Conservation (phyloP, 2,888 invertebrate species). For the Sphecodes monilicornis region DNA sequence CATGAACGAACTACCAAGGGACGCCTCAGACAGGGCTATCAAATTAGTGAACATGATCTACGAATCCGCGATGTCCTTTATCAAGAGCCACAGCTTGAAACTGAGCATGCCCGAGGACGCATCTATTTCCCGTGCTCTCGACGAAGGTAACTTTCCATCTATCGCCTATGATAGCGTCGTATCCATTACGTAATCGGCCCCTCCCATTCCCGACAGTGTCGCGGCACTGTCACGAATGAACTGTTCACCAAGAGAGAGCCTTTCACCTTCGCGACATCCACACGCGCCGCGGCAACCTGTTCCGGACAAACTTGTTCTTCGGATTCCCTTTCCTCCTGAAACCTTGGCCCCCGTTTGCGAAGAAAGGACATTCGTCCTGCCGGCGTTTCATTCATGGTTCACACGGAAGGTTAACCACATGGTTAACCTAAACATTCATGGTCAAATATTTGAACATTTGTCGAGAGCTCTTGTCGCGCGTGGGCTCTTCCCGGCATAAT, state of each 20-base stretch:
- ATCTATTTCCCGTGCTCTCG: slow-evolving; percentile 89
- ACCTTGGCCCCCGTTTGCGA: background rate
- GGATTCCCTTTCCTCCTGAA: slow-evolving; percentile 65
- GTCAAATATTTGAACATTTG: background rate
- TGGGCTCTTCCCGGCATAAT: background rate
- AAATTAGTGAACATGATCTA: slow-evolving; percentile 86
- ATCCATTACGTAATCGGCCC: slow-evolving; percentile 44
- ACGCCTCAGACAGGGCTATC: slow-evolving; percentile 85
- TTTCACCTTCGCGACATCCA: slow-evolving; percentile 74
- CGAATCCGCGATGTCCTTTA: slow-evolving; percentile 86
- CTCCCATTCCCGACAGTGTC: slow-evolving; percentile 44
- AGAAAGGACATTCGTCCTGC: background rate
- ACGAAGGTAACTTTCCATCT: slow-evolving; percentile 88
- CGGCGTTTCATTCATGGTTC: slow-evolving; percentile 17
- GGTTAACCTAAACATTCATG: background rate
- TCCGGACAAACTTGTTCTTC: slow-evolving; percentile 66
- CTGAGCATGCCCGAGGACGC: slow-evolving; percentile 90
- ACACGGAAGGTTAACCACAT: background rate
- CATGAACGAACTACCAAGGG: slow-evolving; percentile 85
- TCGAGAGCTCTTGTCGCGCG: background rate
- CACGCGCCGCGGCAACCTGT: slow-evolving; percentile 60
- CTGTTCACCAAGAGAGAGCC: slow-evolving; percentile 57
- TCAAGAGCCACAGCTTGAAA: slow-evolving; percentile 88
- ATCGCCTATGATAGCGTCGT: slow-evolving; percentile 44
- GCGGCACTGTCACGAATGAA: slow-evolving; percentile 62